Evolutionary conservation across 1,140 invertebrate genomes (phyloP).

Genomic region (Spodoptera litura): DNA sequence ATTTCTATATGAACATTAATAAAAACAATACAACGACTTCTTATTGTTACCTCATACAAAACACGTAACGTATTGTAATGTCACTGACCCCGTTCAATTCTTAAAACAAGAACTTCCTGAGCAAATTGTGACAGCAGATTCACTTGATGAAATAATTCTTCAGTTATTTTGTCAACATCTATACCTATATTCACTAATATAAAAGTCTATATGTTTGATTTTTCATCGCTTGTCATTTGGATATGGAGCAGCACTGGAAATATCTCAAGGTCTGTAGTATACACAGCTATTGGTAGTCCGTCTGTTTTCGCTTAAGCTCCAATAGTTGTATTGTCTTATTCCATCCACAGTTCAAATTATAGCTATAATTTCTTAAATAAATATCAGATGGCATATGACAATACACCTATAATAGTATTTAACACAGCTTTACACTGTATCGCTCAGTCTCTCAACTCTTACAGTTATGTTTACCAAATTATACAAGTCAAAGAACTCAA

Average conservation of each 20-base stretch:
- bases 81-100: constrained; percentile 20
- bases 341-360: neutral
- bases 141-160: constrained; percentile 16
- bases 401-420: constrained; percentile 16
- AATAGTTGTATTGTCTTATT: constrained; percentile 10
- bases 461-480: constrained; percentile 39
- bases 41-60: constrained; percentile 20
- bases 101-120: neutral
- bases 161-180: constrained; percentile 22
- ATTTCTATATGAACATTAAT: constrained; percentile 13
- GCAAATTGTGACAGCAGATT: constrained; percentile 29
- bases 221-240: constrained; percentile 80
- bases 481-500: constrained; percentile 22
- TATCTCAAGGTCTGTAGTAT: constrained; percentile 91
- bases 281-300: constrained; percentile 51
- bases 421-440: constrained; percentile 26
- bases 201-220: constrained; percentile 76
- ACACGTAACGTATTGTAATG: constrained; percentile 6
- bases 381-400: constrained; percentile 7
- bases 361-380: neutral
- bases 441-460: constrained; percentile 21
- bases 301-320: constrained; percentile 37
- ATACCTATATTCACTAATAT: constrained; percentile 28
- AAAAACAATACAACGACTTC: constrained; percentile 24
- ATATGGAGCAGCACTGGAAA: constrained; percentile 91